phyloP scores from a whole-genome alignment of 2,113 vertebrate genomes.

The Nicator chloris region DNA sequence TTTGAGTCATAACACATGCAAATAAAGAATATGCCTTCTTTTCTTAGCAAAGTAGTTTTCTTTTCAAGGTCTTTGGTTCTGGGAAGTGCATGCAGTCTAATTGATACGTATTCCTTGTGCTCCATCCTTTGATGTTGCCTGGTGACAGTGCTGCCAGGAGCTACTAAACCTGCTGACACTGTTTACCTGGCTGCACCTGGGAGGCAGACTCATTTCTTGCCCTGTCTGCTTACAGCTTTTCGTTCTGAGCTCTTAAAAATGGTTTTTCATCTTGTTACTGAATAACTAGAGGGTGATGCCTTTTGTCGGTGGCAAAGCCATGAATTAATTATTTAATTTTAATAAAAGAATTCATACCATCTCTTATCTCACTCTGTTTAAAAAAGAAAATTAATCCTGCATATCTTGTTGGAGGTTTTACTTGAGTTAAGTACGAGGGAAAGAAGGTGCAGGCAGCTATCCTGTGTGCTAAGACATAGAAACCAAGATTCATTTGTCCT shows the following conservation, averaged over 20 bases:
- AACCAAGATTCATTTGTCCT: neutral
- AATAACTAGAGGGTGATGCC: neutral
- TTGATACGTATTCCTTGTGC: neutral
- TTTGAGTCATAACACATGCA: neutral
- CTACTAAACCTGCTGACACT: neutral
- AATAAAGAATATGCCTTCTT: neutral
- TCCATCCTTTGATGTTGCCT: neutral
- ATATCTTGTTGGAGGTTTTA: neutral
- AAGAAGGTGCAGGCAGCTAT: neutral
- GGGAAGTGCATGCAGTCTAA: neutral
- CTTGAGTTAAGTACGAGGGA: neutral
- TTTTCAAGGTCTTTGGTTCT: neutral
- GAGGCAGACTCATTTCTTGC: neutral
- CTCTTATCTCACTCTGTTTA: neutral
- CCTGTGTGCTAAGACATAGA: neutral
- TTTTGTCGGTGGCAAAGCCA: neutral
- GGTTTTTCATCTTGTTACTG: neutral
- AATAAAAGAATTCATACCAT: neutral
- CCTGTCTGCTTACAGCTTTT: neutral
- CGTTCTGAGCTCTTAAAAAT: neutral
- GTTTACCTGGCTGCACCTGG: neutral
- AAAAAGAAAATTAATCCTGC: neutral
- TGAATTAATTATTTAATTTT: neutral
- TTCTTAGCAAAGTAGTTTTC: neutral
- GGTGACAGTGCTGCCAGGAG: neutral